These are phyloP conservation scores for Larimichthys crocea DNA, from an alignment of 2,113 vertebrate genomes.

Conservation along the genomic window DNA sequence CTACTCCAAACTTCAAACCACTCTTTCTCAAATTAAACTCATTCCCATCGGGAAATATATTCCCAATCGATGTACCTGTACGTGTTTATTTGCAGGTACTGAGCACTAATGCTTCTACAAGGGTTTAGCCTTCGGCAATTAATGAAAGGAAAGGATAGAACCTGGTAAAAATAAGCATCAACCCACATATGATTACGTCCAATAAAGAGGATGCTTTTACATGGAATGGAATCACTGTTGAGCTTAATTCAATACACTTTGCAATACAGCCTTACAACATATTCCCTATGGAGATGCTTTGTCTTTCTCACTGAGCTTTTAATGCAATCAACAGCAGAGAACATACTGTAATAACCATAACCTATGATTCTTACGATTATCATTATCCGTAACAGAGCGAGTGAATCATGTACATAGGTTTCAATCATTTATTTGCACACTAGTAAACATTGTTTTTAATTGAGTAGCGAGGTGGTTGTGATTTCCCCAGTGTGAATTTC, in stretches of 20 bases:
- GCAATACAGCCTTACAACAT: slow-evolving; percentile 2
- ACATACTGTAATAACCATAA: background rate
- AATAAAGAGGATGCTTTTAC: slow-evolving; percentile 41
- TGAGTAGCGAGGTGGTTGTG: fast-evolving
- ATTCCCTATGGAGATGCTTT: slow-evolving; percentile 17
- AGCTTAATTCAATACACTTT: slow-evolving; percentile 47
- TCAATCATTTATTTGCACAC: background rate
- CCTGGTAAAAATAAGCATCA: slow-evolving; percentile 26
- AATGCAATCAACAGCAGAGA: slow-evolving; percentile 1
- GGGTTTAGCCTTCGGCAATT: slow-evolving; percentile 31
- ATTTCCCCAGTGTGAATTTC: background rate
- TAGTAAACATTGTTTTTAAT: background rate
- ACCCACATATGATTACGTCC: slow-evolving; percentile 44
- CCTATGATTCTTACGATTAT: background rate
- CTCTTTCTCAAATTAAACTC: slow-evolving; percentile 50
- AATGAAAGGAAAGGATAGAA: slow-evolving; percentile 27
- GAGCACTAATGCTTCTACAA: slow-evolving; percentile 3
- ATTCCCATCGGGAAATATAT: slow-evolving; percentile 40
- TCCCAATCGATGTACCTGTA: slow-evolving; percentile 39
- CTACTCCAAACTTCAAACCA: slow-evolving; percentile 41
- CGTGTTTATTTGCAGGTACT: slow-evolving; percentile 33
- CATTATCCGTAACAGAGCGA: background rate
- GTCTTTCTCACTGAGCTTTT: slow-evolving; percentile 10
- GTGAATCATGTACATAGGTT: background rate
- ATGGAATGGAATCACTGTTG: slow-evolving; percentile 26